These are phyloP conservation scores for Cryptus viduatorius DNA, from an alignment of 2,888 invertebrate genomes.

Conservation along the genomic window DNA sequence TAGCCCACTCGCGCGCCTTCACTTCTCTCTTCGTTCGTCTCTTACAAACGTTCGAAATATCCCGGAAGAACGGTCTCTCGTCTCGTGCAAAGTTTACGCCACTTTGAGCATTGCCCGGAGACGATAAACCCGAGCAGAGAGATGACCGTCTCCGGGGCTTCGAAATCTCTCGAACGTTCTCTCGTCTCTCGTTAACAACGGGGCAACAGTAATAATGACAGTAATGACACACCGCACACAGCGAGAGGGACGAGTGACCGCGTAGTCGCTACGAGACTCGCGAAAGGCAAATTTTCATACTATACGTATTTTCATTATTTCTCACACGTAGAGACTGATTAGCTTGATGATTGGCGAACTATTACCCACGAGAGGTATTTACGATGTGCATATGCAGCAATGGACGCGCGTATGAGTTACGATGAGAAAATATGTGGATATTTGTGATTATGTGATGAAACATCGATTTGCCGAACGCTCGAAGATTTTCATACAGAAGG, in stretches of 20 bases:
- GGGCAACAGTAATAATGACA: background rate
- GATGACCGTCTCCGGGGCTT: background rate
- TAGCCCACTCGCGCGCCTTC: slow-evolving; percentile 8
- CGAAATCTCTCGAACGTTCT: background rate
- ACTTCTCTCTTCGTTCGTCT: slow-evolving; percentile 17
- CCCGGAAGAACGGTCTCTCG: slow-evolving; percentile 47
- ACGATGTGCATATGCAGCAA: background rate
- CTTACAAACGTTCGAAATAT: background rate
- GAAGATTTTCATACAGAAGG: slow-evolving; percentile 8
- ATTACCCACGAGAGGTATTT: background rate
- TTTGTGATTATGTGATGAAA: slow-evolving; percentile 42
- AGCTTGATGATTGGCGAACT: background rate
- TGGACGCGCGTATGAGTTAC: background rate
- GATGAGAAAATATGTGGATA: slow-evolving; percentile 15
- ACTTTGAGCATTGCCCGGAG: slow-evolving; percentile 22
- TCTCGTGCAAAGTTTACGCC: slow-evolving; percentile 43
- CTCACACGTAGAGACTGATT: background rate
- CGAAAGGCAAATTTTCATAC: background rate
- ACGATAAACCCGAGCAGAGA: slow-evolving; percentile 32
- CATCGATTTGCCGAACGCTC: slow-evolving; percentile 1
- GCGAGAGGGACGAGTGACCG: background rate
- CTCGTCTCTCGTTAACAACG: background rate
- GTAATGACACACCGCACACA: background rate
- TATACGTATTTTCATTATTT: background rate
- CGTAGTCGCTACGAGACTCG: background rate